A percentile compares a stretch with the other conserved stretches of the same genome.
These are phyloP conservation scores for Gymnoscopelus braueri DNA, from an alignment of 2,797 vertebrate species.

Conservation along the genomic window DNA sequence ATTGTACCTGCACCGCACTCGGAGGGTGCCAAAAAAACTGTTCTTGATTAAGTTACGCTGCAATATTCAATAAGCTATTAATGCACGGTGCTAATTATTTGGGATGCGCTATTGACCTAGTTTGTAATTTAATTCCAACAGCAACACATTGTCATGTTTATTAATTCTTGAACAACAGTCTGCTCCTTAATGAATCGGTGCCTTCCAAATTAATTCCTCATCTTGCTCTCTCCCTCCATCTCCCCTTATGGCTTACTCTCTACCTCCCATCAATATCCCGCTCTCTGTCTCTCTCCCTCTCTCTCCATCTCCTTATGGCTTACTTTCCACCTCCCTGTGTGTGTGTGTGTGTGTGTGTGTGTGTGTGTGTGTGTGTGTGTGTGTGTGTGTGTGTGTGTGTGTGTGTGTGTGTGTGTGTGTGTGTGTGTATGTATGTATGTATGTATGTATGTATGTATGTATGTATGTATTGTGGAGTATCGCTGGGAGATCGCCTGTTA, in stretches of 20 bases:
- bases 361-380: neutral
- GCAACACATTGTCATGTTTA: constrained; percentile 58
- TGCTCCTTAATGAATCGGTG: constrained; percentile 52
- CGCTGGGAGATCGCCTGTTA: too few relatives aligned
- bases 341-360: neutral
- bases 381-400: neutral
- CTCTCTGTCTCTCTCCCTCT: too few relatives aligned
- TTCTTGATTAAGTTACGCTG: constrained; percentile 23
- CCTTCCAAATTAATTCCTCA: constrained; percentile 43
- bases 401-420: too few relatives aligned
- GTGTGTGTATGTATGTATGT: too few relatives aligned
- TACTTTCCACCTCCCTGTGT: neutral
- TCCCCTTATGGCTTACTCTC: neutral
- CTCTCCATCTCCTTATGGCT: too few relatives aligned
- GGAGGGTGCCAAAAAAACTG: too few relatives aligned
- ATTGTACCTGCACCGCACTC: too few relatives aligned
- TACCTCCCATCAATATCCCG: neutral
- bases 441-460: too few relatives aligned
- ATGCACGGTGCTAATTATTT: constrained; percentile 59
- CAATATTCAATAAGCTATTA: constrained; percentile 58
- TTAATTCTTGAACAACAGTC: constrained; percentile 67
- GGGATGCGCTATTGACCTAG: constrained; percentile 58
- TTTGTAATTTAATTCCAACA: constrained; percentile 67
- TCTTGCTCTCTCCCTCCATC: constrained; percentile 32
- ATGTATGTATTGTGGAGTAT: too few relatives aligned